Base-by-base conservation (phyloP, 2,888 invertebrate species). In the Synanthedon myopaeformis region DNA sequence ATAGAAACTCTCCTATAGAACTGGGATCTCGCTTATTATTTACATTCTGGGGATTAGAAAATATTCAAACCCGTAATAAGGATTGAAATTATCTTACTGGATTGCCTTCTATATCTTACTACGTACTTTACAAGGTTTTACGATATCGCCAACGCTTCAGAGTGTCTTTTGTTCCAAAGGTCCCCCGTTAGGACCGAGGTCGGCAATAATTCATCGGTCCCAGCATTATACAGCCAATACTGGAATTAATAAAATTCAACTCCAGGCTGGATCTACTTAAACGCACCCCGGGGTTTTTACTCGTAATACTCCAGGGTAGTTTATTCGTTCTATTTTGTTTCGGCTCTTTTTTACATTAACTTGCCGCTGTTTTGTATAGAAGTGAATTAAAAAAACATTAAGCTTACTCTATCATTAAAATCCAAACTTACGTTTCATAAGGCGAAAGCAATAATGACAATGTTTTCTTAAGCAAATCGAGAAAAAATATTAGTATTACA, bases 161-260 rank as follows among this genome's bases (percentile, higher is more conserved):
- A 63, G 62, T 60, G 63, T 72, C 74, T 76, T 57, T 73, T 72
- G 69, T 72, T 69, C 60, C 55, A 61, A 64, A 63, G 66, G 69
- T 65, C 35, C 64, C 64, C 62, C 62, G 57, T 53, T 56, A 60
- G 62, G 60, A 58, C 61, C 63, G 58, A 64, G 61, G 66, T 66
- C 62, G 61, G 63, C 64, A 58, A 70, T 74, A 71, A 74, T 65
- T 76, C 69, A 74, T 74, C 64, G 62, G 62, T 54, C 63, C 65
- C 64, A 66, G 58, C 66, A 67, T 68, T 73, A 69, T 70, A 65
- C 63, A 63, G 63, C 63, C 70, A 70, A 67, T 59, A 42, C 35
- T 41, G 13, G 59, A 65, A 68, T 68, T 67, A 66, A 68, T 67
- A 67, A 66, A 66, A 66, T 64, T 63, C 61, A 59, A 65, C 62